Base-by-base conservation (phyloP, 1,140 invertebrate genomes). In the Odontomachus brunneus region DNA sequence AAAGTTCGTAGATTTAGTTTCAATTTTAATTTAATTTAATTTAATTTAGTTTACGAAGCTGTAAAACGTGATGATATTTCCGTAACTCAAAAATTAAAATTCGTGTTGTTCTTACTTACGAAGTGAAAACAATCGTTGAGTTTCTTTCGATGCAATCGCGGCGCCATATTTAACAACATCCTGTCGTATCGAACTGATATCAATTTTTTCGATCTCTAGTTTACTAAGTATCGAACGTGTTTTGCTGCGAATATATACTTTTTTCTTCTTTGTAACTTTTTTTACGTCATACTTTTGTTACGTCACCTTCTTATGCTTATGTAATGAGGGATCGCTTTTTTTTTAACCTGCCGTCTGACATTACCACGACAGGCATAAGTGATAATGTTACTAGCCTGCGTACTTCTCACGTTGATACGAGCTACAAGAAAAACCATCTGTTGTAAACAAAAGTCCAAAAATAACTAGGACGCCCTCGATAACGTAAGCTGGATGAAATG, bases 371-470 rank as follows among this genome's bases (percentile, higher is more conserved):
- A 55, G 53, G 7, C 53, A 22, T 15, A 51, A 44, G n/a, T 65
- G 49, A 51, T 51, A 65, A 76, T 76, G 71, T 22, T 53, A 19
- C 51, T 38, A 33, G 29, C 60, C 53, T 26, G 44, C 7, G 48
- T 55, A 67, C 15, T n/a, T 24, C 38, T 55, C 33, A 17, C 24
- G 7, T 44, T 24, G 22, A 3, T 11, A 26, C 14, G 51, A 29
- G 44, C 22, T 59, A 19, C 14, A 44, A 53, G 65, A 71, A 66
- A 82, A 81, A 83, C 88, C 89, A 90, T 90, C 53, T 33, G 76
- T 63, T 63, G 74, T 78, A 71, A 84, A 83, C 69, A 62, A 81
- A 51, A 72, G 71, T 84, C 81, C 29, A 75, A 84, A 84, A 86
- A 26, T 84, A 86, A 82, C 74, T 26, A 85, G 88, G 11, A 69